Evolutionary conservation across 1,140 invertebrate species (phyloP).

Genomic region (Drosophila melanogaster): Release_6_plus_ISO1_MT NT_037436.4:1661001-1661500

Average conservation of each 20-base stretch:
- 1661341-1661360: conserved; percentile 88
- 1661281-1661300: conserved; percentile 62
- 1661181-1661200: not conserved
- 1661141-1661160: conserved; percentile 87
- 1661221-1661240: conserved; percentile 78
- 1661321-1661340: conserved; percentile 86
- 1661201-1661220: not conserved
- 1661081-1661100: conserved; percentile 4
- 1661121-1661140: conserved; percentile 90
- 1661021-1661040: conserved; percentile 28
- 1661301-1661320: conserved; percentile 18
- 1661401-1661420: conserved; percentile 85
- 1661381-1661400: conserved; percentile 84
- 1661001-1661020: conserved; percentile 37
- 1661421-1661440: conserved; percentile 86
- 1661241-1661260: conserved; percentile 86
- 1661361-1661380: conserved; percentile 77
- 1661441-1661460: conserved; percentile 86
- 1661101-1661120: conserved; percentile 88
- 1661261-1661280: conserved; percentile 78
- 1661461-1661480: conserved; percentile 91
- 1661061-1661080: conserved; percentile 48
- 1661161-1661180: conserved; percentile 82
- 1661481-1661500: conserved; percentile 95
- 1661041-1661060: conserved; percentile 59